phyloP scores from a whole-genome alignment of 1,140 invertebrate genomes.

The Drosophila takahashii region DNA sequence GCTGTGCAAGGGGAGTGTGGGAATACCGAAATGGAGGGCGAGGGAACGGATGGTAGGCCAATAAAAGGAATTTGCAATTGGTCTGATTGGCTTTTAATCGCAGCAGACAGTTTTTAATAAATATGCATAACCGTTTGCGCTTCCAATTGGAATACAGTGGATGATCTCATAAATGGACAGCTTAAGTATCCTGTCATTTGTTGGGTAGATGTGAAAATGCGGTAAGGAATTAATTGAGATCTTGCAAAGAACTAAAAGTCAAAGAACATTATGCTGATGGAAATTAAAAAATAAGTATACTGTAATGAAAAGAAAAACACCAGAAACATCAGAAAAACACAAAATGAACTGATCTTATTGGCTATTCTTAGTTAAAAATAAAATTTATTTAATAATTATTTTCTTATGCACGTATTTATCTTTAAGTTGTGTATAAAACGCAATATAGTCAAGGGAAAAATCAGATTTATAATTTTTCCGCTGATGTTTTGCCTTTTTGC shows the following conservation, averaged over 20 bases:
- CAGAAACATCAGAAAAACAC: no score
- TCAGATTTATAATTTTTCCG: no score
- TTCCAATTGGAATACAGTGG: slow-evolving; percentile 24
- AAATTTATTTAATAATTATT: no score
- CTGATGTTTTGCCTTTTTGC: neutral
- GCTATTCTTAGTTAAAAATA: no score
- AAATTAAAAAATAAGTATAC: neutral
- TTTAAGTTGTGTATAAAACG: no score
- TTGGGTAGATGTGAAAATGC: neutral
- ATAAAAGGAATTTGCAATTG: slow-evolving; percentile 82
- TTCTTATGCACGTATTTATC: no score
- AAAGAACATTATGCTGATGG: neutral
- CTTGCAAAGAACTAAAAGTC: neutral
- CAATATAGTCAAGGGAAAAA: neutral
- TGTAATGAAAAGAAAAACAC: no score
- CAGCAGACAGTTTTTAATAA: slow-evolving; percentile 82
- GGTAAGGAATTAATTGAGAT: neutral
- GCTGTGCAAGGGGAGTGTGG: neutral
- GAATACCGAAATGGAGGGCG: slow-evolving; percentile 1
- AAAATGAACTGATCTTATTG: no score
- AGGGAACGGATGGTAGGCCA: slow-evolving; percentile 44
- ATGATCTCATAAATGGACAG: neutral
- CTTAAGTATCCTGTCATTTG: neutral
- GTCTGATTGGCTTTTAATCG: slow-evolving; percentile 82
- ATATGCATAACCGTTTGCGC: slow-evolving; percentile 73